phyloP scores from a whole-genome alignment of 2,113 vertebrate genomes.

The Jacana jacana region DNA sequence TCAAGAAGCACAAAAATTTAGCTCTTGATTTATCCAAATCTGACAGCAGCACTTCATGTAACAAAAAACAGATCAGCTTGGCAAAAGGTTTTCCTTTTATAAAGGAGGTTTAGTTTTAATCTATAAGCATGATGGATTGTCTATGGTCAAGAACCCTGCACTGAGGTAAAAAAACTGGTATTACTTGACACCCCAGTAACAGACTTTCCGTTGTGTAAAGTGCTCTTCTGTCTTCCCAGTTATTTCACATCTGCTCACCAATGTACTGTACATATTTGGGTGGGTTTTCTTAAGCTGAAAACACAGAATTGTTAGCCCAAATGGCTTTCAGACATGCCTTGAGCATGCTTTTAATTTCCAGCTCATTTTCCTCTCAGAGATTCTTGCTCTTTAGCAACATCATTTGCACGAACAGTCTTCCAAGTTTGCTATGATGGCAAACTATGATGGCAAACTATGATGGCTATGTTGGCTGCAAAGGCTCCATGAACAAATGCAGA shows the following conservation, averaged over 20 bases:
- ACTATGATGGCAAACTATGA: too few species aligned
- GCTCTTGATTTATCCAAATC: not conserved
- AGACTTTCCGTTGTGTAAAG: not conserved
- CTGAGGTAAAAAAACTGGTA: not conserved
- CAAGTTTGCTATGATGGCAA: not conserved
- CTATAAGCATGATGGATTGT: not conserved
- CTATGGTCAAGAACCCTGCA: not conserved
- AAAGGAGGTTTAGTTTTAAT: not conserved
- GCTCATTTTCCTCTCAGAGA: not conserved
- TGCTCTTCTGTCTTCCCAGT: not conserved
- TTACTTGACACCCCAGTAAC: not conserved
- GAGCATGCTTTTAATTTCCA: not conserved
- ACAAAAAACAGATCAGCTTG: not conserved
- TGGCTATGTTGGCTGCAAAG: not conserved
- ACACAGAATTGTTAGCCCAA: not conserved
- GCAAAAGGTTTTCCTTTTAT: not conserved
- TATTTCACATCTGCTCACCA: not conserved
- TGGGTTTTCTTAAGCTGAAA: not conserved
- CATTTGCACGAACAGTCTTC: not conserved
- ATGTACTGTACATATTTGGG: not conserved
- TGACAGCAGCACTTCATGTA: constrained; percentile 4
- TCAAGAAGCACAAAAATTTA: not conserved
- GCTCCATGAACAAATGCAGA: not conserved
- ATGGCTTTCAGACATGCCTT: not conserved
- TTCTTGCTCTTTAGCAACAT: not conserved